Conservation (phyloP, 2,113 vertebrate species). For the Nycticebus coucang region DNA sequence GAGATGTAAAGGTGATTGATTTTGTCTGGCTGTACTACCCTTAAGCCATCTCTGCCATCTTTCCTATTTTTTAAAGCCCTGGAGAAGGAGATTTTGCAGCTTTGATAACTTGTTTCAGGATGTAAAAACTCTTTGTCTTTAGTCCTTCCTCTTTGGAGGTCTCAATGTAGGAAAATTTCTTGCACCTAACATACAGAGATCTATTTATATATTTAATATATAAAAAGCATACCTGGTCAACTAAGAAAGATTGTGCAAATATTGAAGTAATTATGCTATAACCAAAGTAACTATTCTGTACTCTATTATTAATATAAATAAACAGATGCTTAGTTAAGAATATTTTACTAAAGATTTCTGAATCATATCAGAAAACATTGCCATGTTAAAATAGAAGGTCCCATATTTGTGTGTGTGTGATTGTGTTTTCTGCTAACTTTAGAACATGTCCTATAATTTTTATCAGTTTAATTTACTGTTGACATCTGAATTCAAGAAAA, state of each 20-base stretch:
- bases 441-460: not conserved
- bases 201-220: conserved; percentile 19
- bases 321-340: not conserved
- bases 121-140: conserved; percentile 33
- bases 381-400: not conserved
- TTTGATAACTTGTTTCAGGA: conserved; percentile 35
- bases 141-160: not conserved
- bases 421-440: not conserved
- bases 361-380: not conserved
- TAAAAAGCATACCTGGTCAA: not conserved
- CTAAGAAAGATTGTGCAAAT: not conserved
- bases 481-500: not conserved
- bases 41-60: conserved; percentile 34
- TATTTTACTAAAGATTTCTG: not conserved
- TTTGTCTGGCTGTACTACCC: not conserved
- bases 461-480: not conserved
- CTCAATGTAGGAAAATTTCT: not conserved
- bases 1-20: conserved; percentile 9
- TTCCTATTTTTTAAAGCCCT: conserved; percentile 11
- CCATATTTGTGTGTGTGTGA: not conserved
- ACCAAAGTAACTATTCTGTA: not conserved
- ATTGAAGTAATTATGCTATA: not conserved
- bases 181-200: not conserved
- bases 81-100: conserved; percentile 29
- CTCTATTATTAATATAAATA: not conserved